Evolutionary conservation across 2,113 vertebrate genomes (phyloP), one percentile per base, ranked within the genome.

Genomic region (Poicephalus meyeri): DNA sequence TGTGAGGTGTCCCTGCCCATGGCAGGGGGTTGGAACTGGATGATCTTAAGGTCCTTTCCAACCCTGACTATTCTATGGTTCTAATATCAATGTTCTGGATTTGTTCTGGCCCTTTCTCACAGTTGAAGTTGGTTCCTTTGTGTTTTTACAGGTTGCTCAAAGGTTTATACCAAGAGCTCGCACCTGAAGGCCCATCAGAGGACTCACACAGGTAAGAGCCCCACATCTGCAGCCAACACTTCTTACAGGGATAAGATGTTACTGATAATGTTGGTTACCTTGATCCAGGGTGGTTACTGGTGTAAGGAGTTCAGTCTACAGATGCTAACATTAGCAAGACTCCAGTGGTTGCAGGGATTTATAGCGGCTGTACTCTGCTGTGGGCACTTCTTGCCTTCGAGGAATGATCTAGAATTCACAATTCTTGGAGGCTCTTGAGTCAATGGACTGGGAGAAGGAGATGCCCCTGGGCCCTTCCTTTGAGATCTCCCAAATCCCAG

Each of bases 131-230:
- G 35, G 71, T 16, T 79, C n/a, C 80, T 20, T 55, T 58, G 46
- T 95, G 23, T 33, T 89, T 88, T 73, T 46, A 31, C 97, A 99
- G 99, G 99, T 68, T 99, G 99, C 97, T 96, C 97, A 14, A 99
- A 99, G 93, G 99, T 99, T 98, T 99, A 99, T 96, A 99, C 99
- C 96, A 99, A 99, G 98, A 99, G 99, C 96, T 99, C 99, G 42
- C 99, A 99, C 85, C 98, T 99, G 97, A 99, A 99, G 97, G 99
- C 99, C 3, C 99, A 99, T 86, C 99, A 99, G 95, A 98, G 99
- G 91, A 99, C 99, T 68, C 99, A 99, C 96, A 99, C 99, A 92
- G 99, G 99, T 99, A 98, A 94, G 98, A 64, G 69, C 52, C 58
- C 19, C 55, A 3, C 15, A 16, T 58, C 33, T 24, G 11, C 33